A percentile compares a stretch with the other conserved stretches of the same genome.
phyloP scores from a whole-genome alignment of 2,888 invertebrate species.

The Hecatera dysodea region DNA sequence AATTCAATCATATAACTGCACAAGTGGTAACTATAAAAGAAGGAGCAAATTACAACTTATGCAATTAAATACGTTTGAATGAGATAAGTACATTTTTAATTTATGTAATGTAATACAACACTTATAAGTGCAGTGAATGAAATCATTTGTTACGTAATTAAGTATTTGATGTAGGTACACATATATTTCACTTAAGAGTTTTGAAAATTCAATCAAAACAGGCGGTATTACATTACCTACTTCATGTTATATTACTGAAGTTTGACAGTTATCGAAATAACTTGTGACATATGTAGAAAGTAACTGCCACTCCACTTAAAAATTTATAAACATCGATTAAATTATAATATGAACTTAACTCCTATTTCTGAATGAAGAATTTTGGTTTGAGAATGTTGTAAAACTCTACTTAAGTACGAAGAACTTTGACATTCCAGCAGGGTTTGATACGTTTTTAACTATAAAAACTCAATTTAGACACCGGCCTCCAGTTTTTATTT shows the following conservation, averaged over 20 bases:
- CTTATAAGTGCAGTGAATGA: constrained; percentile 40
- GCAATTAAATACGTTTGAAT: constrained; percentile 36
- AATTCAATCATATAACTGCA: background rate
- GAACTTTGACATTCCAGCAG: too few species aligned
- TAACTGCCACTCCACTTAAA: constrained; percentile 5
- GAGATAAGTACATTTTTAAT: constrained; percentile 33
- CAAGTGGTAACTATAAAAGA: constrained; percentile 12
- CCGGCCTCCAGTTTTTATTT: too few species aligned
- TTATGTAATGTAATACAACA: constrained; percentile 46
- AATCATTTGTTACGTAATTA: constrained; percentile 44
- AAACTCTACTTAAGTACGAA: too few species aligned
- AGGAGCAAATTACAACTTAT: constrained; percentile 31
- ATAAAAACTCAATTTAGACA: too few species aligned
- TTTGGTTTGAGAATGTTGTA: too few species aligned
- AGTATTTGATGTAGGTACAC: constrained; percentile 7
- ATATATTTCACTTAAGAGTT: constrained; percentile 21
- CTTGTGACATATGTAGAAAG: constrained; percentile 47
- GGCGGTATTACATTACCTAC: constrained; percentile 26
- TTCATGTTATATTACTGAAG: background rate
- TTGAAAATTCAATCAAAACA: constrained; percentile 41
- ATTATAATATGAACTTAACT: background rate
- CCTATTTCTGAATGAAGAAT: too few species aligned
- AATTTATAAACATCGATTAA: constrained; percentile 18
- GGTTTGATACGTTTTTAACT: too few species aligned
- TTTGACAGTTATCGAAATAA: constrained; percentile 19